phyloP scores from a whole-genome alignment of 2,888 invertebrate species.

The Beris morrisii region DNA sequence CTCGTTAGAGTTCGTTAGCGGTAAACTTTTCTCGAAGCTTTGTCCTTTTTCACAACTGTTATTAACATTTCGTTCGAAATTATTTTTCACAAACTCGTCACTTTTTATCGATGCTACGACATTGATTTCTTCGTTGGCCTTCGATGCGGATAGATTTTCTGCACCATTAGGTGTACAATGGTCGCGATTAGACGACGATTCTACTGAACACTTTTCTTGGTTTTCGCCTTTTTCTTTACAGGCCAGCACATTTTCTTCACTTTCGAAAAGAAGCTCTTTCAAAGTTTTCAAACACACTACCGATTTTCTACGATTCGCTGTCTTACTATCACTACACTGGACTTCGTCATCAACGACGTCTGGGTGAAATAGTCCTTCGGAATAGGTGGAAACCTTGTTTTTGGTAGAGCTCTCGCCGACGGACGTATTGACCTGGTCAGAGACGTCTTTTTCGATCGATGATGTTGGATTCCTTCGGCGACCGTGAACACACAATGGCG shows the following conservation, averaged over 20 bases:
- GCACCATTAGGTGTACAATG: too few species aligned
- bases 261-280: slow-evolving; percentile 5
- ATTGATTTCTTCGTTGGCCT: neutral
- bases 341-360: neutral
- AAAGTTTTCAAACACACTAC: slow-evolving; percentile 13
- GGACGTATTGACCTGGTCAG: slow-evolving; percentile 15
- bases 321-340: neutral
- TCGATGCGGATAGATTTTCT: too few species aligned
- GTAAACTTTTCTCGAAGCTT: too few species aligned
- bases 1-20: too few species aligned
- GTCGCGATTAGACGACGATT: too few species aligned
- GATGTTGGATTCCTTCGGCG: slow-evolving; percentile 31
- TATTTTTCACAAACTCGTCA: slow-evolving; percentile 5
- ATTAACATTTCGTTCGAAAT: slow-evolving; percentile 4
- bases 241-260: neutral
- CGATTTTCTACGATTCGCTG: slow-evolving; percentile 7
- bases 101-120: slow-evolving; percentile 3
- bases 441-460: slow-evolving; percentile 38
- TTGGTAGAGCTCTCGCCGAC: neutral
- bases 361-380: too few species aligned
- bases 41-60: neutral
- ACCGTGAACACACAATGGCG: slow-evolving; percentile 38
- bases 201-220: slow-evolving; percentile 12
- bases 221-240: slow-evolving; percentile 8
- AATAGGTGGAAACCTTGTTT: too few species aligned